A percentile compares a stretch with the other conserved stretches of the same genome.
These are phyloP conservation scores for Sebastolobus altivelis DNA, from an alignment of 2,797 vertebrate genomes.

Conservation along the genomic window DNA sequence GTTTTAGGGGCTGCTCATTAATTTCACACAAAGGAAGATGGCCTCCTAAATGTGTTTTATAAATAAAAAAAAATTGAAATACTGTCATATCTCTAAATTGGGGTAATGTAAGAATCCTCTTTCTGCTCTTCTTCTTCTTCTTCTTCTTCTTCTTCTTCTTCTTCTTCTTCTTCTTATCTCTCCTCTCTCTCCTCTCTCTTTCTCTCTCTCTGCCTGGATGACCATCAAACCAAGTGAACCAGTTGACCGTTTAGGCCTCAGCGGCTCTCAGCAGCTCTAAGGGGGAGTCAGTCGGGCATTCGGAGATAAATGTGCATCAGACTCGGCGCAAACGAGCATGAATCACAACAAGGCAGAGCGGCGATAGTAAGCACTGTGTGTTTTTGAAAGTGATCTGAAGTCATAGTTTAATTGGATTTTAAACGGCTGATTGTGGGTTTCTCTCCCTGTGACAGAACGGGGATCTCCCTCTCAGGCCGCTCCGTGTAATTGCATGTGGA, in stretches of 20 bases:
- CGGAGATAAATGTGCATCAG: slow-evolving; percentile 33
- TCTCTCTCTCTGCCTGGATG: slow-evolving; percentile 21
- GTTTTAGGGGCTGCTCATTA: accelerated
- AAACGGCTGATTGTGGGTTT: slow-evolving; percentile 45
- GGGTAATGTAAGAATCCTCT: neutral
- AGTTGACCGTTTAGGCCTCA: slow-evolving; percentile 34
- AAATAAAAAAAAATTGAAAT: no score
- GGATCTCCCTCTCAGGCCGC: slow-evolving; percentile 42
- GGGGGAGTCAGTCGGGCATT: slow-evolving; percentile 16
- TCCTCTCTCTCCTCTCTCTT: neutral
- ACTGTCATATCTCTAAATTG: neutral
- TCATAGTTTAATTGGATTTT: slow-evolving; percentile 61
- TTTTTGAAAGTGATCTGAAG: slow-evolving; percentile 52
- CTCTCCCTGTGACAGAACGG: slow-evolving; percentile 5
- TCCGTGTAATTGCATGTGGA: slow-evolving; percentile 21
- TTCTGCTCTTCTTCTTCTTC: neutral
- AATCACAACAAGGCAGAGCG: slow-evolving; percentile 20
- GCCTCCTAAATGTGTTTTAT: neutral
- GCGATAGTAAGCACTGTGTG: slow-evolving; percentile 15
- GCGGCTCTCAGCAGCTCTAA: slow-evolving; percentile 18
- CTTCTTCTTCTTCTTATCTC: neutral
- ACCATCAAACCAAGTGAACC: slow-evolving; percentile 30
- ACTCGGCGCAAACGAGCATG: slow-evolving; percentile 1
- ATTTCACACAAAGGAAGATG: neutral
- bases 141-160: no score